phyloP scores from a whole-genome alignment of 2,113 vertebrate genomes.

The Saimiri boliviensis region DNA sequence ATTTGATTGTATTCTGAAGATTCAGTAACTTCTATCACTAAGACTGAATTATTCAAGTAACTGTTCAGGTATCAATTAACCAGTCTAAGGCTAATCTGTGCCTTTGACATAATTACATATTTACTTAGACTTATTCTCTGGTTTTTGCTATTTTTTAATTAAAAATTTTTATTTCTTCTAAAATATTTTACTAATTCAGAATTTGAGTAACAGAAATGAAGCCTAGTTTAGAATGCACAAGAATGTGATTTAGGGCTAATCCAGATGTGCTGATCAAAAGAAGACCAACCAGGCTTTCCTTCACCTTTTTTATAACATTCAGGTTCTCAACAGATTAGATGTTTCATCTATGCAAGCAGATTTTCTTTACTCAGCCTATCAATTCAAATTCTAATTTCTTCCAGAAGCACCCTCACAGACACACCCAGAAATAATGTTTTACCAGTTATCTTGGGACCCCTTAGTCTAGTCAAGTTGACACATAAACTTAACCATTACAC shows the following conservation, averaged over 20 bases:
- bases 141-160: not conserved
- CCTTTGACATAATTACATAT: not conserved
- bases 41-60: not conserved
- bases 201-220: not conserved
- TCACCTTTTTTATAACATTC: not conserved
- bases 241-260: not conserved
- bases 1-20: not conserved
- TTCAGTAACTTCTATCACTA: not conserved
- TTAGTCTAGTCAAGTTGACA: not conserved
- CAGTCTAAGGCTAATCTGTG: not conserved
- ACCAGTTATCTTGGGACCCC: not conserved
- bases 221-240: not conserved
- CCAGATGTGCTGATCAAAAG: not conserved
- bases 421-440: not conserved
- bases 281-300: not conserved
- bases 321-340: not conserved
- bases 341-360: not conserved
- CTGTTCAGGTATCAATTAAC: not conserved
- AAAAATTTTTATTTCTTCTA: not conserved
- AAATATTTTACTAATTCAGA: not conserved
- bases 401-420: not conserved
- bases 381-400: not conserved
- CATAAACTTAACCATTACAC: not conserved
- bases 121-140: not conserved
- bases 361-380: not conserved